Percentiles rank a stretch among this genome's conserved stretches.
Evolutionary conservation across 2,888 invertebrate species (phyloP).

Genomic region (Rhagonycha lutea): DNA sequence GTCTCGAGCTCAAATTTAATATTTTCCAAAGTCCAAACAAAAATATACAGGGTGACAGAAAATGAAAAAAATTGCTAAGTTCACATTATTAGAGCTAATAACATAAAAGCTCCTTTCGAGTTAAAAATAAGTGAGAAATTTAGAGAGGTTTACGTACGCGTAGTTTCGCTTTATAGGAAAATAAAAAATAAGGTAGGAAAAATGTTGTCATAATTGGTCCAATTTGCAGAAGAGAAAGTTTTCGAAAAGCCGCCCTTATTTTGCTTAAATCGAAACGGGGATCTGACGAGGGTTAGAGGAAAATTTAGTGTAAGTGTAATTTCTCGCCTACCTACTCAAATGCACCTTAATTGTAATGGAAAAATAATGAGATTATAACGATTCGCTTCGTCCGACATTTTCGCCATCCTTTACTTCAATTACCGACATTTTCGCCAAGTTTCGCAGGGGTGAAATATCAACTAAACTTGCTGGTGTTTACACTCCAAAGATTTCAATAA

Average conservation of each 20-base stretch:
- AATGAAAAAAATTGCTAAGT: not conserved
- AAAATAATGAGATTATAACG: slow-evolving; percentile 5
- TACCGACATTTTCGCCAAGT: not conserved
- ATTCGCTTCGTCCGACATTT: not conserved
- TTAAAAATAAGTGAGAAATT: too few relatives aligned
- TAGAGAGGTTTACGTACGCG: too few relatives aligned
- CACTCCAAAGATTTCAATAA: not conserved
- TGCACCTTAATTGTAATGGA: slow-evolving; percentile 4
- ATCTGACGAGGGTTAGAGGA: not conserved
- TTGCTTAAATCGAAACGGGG: not conserved
- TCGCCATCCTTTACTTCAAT: not conserved
- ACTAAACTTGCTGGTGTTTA: not conserved
- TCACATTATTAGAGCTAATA: too few relatives aligned
- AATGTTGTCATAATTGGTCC: not conserved
- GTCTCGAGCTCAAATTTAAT: not conserved
- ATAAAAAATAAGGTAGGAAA: not conserved
- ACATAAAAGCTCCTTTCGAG: too few relatives aligned
- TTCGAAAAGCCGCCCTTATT: not conserved
- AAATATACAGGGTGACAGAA: not conserved
- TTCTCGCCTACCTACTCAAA: not conserved
- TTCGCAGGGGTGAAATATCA: not conserved
- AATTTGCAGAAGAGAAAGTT: not conserved
- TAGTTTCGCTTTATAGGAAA: not conserved
- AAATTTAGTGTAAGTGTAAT: not conserved
- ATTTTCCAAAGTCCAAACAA: not conserved